These are phyloP conservation scores for Pseudochirops cupreus DNA, from an alignment of 2,797 vertebrate species.

Conservation along the genomic window DNA sequence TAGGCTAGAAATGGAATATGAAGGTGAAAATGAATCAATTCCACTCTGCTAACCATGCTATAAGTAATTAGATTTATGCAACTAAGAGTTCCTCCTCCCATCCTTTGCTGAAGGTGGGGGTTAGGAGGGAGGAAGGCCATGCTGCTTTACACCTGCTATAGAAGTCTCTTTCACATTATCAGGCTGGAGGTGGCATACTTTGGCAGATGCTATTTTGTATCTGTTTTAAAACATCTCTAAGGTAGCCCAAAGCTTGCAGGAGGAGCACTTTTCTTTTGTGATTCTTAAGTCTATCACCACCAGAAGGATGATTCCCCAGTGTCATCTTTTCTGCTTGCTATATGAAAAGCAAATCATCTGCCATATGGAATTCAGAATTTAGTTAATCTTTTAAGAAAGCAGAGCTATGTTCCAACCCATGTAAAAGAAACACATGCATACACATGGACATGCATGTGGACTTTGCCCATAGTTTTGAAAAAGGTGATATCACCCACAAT, in stretches of 20 bases:
- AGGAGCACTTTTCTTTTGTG: constrained; percentile 27
- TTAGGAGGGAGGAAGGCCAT: constrained; percentile 27
- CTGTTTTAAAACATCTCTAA: constrained; percentile 45
- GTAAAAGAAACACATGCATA: background rate
- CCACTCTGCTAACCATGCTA: constrained; percentile 56
- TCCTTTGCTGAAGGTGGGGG: background rate
- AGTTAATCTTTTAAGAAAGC: constrained; percentile 4
- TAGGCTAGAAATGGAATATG: constrained; percentile 51
- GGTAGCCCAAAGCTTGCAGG: constrained; percentile 42
- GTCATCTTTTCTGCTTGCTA: constrained; percentile 50
- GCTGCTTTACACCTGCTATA: constrained; percentile 77
- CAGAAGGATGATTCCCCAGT: constrained; percentile 31
- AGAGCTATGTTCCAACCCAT: background rate
- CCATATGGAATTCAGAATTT: constrained; percentile 60
- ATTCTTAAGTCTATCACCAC: constrained; percentile 54
- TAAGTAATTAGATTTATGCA: constrained; percentile 61
- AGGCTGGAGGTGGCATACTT: constrained; percentile 63
- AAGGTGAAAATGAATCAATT: constrained; percentile 64
- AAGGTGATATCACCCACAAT: background rate
- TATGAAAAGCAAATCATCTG: constrained; percentile 48
- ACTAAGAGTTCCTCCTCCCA: constrained; percentile 66
- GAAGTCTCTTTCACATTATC: constrained; percentile 58
- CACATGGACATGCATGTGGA: background rate
- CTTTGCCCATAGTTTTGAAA: background rate
- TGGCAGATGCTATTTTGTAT: constrained; percentile 65